phyloP scores from a whole-genome alignment of 2,888 invertebrate species.

The Cancer borealis region DNA sequence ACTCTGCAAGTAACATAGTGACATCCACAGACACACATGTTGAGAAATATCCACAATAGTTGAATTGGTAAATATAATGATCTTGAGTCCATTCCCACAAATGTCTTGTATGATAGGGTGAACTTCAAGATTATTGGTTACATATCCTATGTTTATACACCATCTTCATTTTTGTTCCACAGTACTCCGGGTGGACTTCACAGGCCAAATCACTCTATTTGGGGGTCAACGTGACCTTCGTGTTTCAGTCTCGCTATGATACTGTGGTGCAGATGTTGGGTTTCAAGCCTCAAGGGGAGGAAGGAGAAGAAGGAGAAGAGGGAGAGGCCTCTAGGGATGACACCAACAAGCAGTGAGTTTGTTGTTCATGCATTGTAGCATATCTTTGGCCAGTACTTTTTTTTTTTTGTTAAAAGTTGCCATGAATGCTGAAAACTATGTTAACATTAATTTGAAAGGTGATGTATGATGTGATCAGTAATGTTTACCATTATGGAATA shows the following conservation, averaged over 20 bases:
- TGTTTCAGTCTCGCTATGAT: constrained; percentile 88
- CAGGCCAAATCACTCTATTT: constrained; percentile 90
- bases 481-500: not conserved
- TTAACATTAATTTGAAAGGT: not conserved
- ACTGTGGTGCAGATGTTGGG: constrained; percentile 87
- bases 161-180: constrained; percentile 76
- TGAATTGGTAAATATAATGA: not conserved
- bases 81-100: not conserved
- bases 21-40: too few relatives aligned
- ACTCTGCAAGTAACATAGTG: too few relatives aligned
- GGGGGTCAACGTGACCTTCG: constrained; percentile 88
- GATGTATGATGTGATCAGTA: not conserved
- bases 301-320: not conserved
- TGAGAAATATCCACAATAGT: not conserved
- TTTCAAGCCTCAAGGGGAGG: constrained; percentile 48
- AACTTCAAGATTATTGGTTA: not conserved
- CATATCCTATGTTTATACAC: not conserved
- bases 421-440: not conserved
- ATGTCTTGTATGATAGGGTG: not conserved
- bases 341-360: not conserved
- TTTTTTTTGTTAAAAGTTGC: not conserved
- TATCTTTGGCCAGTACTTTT: not conserved
- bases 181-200: constrained; percentile 92
- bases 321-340: constrained; percentile 28
- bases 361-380: not conserved